phyloP scores from a whole-genome alignment of 1,140 invertebrate species.

The Lysiphlebus fabarum region DNA sequence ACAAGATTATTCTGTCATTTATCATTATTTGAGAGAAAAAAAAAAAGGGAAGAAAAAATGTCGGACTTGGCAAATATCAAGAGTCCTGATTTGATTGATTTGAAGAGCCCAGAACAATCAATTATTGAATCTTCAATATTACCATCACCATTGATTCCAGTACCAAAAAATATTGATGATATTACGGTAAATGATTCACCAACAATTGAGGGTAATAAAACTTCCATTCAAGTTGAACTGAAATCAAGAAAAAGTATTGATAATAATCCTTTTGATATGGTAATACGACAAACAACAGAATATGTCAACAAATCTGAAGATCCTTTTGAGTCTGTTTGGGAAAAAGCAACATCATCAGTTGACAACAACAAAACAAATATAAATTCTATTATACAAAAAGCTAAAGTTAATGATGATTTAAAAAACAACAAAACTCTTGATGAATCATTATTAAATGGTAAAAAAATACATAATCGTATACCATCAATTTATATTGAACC shows the following conservation, averaged over 20 bases:
- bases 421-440: slow-evolving; percentile 39
- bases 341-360: slow-evolving; percentile 31
- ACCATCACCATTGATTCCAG: slow-evolving; percentile 40
- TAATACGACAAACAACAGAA: slow-evolving; percentile 36
- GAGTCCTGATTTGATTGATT: slow-evolving; percentile 44
- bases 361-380: slow-evolving; percentile 17
- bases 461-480: neutral
- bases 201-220: neutral
- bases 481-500: slow-evolving; percentile 5
- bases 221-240: slow-evolving; percentile 11
- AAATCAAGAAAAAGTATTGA: slow-evolving; percentile 32
- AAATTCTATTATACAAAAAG: slow-evolving; percentile 26
- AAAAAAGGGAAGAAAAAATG: neutral
- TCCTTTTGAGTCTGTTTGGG: slow-evolving; percentile 42
- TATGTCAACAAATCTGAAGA: slow-evolving; percentile 41
- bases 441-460: slow-evolving; percentile 23
- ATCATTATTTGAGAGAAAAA: too few species aligned
- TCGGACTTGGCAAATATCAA: slow-evolving; percentile 15
- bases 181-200: too few species aligned
- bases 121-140: slow-evolving; percentile 22
- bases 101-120: slow-evolving; percentile 33
- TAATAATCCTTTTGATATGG: slow-evolving; percentile 46
- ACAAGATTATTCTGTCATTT: too few species aligned
- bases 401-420: slow-evolving; percentile 25
- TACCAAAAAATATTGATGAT: slow-evolving; percentile 18